Percentiles rank a stretch among this genome's conserved stretches.
These are phyloP conservation scores for Sarcophaga peregrina DNA, from an alignment of 1,140 invertebrate species.

Conservation along the genomic window DNA sequence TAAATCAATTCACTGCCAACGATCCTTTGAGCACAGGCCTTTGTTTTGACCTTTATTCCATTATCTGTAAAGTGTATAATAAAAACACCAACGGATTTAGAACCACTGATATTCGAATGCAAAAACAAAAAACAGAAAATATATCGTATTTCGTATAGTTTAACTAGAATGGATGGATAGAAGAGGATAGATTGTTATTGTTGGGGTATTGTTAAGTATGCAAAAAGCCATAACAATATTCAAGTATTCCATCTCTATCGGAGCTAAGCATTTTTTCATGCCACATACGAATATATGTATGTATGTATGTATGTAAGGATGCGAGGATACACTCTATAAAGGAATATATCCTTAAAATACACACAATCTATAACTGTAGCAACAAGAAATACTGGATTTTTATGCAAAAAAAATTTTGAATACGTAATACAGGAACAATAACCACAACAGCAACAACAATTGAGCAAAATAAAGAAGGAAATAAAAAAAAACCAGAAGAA, in stretches of 20 bases:
- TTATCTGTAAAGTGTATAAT: neutral
- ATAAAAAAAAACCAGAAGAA: neutral
- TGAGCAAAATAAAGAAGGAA: neutral
- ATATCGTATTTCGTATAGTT: too few relatives aligned
- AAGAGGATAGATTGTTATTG: too few relatives aligned
- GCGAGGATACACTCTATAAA: too few relatives aligned
- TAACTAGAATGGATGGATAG: too few relatives aligned
- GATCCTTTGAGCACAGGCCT: too few relatives aligned
- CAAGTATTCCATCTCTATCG: neutral
- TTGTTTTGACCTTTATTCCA: too few relatives aligned
- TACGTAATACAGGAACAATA: neutral
- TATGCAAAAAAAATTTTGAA: neutral
- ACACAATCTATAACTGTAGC: conserved; percentile 21
- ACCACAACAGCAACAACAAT: neutral
- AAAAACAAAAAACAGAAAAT: neutral
- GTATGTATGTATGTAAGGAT: too few relatives aligned
- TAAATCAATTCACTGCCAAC: too few relatives aligned
- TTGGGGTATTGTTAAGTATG: neutral
- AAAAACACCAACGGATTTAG: neutral
- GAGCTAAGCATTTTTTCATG: neutral
- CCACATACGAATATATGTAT: too few relatives aligned
- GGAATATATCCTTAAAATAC: neutral
- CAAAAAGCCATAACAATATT: neutral
- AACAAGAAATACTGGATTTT: conserved; percentile 24
- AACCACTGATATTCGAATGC: neutral